A percentile compares a stretch with the other conserved stretches of the same genome.
Evolutionary conservation across 2,113 vertebrate genomes (phyloP).

Genomic region (Gymnobelideus leadbeateri): DNA sequence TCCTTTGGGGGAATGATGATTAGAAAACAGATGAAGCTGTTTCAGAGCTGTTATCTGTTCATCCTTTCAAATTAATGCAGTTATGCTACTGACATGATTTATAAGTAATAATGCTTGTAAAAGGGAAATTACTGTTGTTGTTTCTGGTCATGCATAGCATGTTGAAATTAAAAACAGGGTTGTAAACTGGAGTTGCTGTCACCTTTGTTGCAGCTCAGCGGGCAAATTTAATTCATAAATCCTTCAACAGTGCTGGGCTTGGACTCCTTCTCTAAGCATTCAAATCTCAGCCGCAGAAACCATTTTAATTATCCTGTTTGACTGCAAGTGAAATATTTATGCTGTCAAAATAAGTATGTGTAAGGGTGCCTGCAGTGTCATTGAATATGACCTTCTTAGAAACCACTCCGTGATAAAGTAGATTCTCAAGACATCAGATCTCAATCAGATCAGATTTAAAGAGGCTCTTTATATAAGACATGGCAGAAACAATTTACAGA

Average conservation of each 20-base stretch:
- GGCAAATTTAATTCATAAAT: conserved; percentile 81
- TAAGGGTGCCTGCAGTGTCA: neutral
- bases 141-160: conserved; percentile 78
- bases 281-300: conserved; percentile 46
- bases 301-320: conserved; percentile 70
- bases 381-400: fast-evolving
- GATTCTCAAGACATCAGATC: neutral
- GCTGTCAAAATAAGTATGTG: neutral
- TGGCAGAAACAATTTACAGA: neutral
- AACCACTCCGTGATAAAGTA: fast-evolving
- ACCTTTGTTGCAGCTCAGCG: conserved; percentile 75
- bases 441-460: neutral
- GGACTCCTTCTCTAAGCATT: conserved; percentile 44
- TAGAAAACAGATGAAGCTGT: neutral
- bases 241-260: conserved; percentile 63
- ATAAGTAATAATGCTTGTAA: conserved; percentile 76
- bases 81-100: conserved; percentile 69
- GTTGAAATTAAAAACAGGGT: conserved; percentile 81
- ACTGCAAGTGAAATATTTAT: conserved; percentile 46
- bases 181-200: conserved; percentile 75
- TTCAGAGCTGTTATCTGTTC: conserved; percentile 50
- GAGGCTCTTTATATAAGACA: neutral
- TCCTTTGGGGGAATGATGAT: neutral
- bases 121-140: conserved; percentile 78
- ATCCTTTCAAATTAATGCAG: conserved; percentile 63